Base-by-base conservation (phyloP, 1,140 invertebrate species). In the Drosophila melanica region DNA sequence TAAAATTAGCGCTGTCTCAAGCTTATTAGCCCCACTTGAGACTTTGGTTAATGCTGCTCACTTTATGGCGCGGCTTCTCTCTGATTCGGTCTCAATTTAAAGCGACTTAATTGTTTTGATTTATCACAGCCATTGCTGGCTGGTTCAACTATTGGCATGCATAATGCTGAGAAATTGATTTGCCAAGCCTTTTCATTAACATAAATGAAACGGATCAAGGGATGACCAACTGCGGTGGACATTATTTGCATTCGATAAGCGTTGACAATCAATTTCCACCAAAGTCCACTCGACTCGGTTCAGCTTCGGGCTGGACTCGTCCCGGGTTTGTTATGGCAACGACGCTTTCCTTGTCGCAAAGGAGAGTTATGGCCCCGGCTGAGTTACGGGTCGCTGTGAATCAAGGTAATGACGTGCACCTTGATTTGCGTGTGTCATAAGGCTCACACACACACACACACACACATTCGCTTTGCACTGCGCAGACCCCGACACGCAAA, bases 1-100 rank as follows among this genome's bases (percentile, higher is more conserved):
- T 89, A 89, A 89, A 89, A 89, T 89, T 89, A 89, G 84, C 84
- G 84, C 85, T 90, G 85, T 89, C 84, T 89, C 80, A 89, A 85
- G 80, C 85, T 90, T 84, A 89, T 89, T 89, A 89, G 84, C 69
- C 77, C 80, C 84, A 89, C 80, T 89, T 89, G 85, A 86, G 79
- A 79, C 79, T 86, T 79, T 76, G 84, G 84, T 82, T 86, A 86
- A 86, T 86, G 84, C 84, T 64, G 82, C 71, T 87, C 82, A 89
- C 79, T 86, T 86, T 79, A 79, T 79, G 72, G 75, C 84, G 12
- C 55, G 58, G 45, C 84, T 72, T 44, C 59, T 20, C 63, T 66
- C 65, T 63, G 39, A 65, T 67, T 68, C 68, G 71, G 66, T 80
- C 60, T 42, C 82, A 82, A 79, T 86, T 82, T 86, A 87, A 79